Evolutionary conservation across 2,797 vertebrate genomes (phyloP).

Genomic region (Molossus alvarezi): DNA sequence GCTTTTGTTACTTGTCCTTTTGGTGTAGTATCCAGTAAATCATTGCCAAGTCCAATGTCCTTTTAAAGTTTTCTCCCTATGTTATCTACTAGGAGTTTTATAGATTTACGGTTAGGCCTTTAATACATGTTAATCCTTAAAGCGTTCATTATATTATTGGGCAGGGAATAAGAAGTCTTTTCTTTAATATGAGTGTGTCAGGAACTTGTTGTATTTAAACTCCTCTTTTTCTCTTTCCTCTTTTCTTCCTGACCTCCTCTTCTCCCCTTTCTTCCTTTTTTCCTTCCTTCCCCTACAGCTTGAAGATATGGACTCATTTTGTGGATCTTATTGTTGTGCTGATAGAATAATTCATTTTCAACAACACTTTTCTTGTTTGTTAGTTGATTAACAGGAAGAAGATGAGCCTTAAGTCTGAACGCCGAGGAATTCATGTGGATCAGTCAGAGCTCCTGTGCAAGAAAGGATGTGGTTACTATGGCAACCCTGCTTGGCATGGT

Average conservation of each 20-base stretch:
- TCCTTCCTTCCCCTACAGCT: not conserved
- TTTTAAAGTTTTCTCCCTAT: not conserved
- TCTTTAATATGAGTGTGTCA: not conserved
- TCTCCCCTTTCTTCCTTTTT: not conserved
- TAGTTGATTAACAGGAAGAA: conserved; percentile 85
- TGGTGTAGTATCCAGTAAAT: not conserved
- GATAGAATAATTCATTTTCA: conserved; percentile 68
- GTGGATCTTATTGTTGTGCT: not conserved
- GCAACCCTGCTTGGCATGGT: conserved; percentile 98
- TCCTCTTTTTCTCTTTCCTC: not conserved
- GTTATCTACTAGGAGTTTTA: conserved; percentile 30
- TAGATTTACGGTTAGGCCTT: conserved; percentile 35
- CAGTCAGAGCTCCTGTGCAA: conserved; percentile 98
- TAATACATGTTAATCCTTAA: not conserved
- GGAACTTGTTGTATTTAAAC: conserved; percentile 15
- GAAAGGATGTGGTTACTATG: conserved; percentile 99
- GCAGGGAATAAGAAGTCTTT: not conserved
- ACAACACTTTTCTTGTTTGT: conserved; percentile 65
- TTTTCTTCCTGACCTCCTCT: not conserved
- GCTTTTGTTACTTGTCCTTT: conserved; percentile 53
- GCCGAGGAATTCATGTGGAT: conserved; percentile 98
- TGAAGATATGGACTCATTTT: conserved; percentile 22
- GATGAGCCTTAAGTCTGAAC: conserved; percentile 97
- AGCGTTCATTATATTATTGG: conserved; percentile 1
- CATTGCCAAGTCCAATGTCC: not conserved